A percentile compares a stretch with the other conserved stretches of the same genome.
phyloP scores from a whole-genome alignment of 2,888 invertebrate species.

The Brachycybe producta region DNA sequence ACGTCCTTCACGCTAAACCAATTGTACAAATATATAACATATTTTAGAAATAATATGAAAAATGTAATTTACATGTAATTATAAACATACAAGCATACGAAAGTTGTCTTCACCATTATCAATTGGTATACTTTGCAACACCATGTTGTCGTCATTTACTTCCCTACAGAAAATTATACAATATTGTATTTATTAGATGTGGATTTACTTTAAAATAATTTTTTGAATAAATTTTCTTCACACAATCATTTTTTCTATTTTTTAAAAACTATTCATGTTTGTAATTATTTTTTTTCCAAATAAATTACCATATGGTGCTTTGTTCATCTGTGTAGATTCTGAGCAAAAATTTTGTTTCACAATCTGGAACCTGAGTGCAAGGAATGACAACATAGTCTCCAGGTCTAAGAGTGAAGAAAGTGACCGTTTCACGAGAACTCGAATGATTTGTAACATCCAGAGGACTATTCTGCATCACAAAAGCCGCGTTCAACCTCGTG shows the following conservation, averaged over 20 bases:
- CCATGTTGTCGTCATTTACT: slow-evolving; percentile 60
- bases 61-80: neutral
- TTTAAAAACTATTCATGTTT: slow-evolving; percentile 9
- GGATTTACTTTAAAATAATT: neutral
- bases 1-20: slow-evolving; percentile 42
- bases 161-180: slow-evolving; percentile 45
- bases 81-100: slow-evolving; percentile 33
- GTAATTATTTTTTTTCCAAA: slow-evolving; percentile 18
- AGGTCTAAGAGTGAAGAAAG: slow-evolving; percentile 58
- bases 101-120: slow-evolving; percentile 47
- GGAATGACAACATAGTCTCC: slow-evolving; percentile 62
- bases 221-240: slow-evolving; percentile 1
- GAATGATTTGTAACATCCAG: slow-evolving; percentile 54
- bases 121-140: slow-evolving; percentile 48
- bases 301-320: slow-evolving; percentile 51
- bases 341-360: slow-evolving; percentile 55
- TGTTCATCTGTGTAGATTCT: slow-evolving; percentile 57
- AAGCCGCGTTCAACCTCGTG: slow-evolving; percentile 46
- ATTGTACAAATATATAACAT: neutral
- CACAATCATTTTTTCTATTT: neutral
- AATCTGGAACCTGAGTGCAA: slow-evolving; percentile 50
- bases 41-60: neutral
- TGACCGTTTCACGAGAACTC: slow-evolving; percentile 51
- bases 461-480: slow-evolving; percentile 48
- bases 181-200: neutral